These are phyloP conservation scores for Stenodera caucasica DNA, from an alignment of 2,888 invertebrate genomes.

Conservation along the genomic window DNA sequence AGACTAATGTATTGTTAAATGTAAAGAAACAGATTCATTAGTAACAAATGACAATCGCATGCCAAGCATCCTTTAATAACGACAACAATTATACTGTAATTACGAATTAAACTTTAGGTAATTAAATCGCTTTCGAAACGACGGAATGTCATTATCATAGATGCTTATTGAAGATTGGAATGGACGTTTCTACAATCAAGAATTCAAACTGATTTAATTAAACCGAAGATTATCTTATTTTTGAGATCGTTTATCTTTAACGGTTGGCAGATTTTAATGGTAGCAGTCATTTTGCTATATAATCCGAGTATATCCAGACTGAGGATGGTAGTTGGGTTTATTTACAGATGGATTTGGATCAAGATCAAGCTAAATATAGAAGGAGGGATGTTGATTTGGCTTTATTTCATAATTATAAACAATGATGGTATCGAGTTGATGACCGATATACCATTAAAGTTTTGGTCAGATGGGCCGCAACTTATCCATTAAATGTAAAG, in stretches of 20 bases:
- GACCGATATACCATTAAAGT: conserved; percentile 37
- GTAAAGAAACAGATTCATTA: conserved; percentile 30
- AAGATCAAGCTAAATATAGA: not conserved
- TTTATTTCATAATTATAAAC: too few species aligned
- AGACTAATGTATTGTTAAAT: conserved; percentile 5
- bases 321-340: conserved; percentile 12
- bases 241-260: conserved; percentile 41
- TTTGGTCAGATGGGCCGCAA: conserved; percentile 36
- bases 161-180: conserved; percentile 42
- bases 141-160: conserved; percentile 45
- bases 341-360: conserved; percentile 1
- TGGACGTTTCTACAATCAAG: conserved; percentile 38
- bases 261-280: conserved; percentile 33
- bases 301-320: too few species aligned
- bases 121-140: conserved; percentile 45
- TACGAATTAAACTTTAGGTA: conserved; percentile 47
- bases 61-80: conserved; percentile 40
- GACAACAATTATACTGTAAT: conserved; percentile 46
- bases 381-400: not conserved
- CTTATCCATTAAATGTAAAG: conserved; percentile 45
- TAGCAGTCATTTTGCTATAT: not conserved
- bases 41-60: conserved; percentile 31
- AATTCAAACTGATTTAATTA: conserved; percentile 42
- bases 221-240: conserved; percentile 42
- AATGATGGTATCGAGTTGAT: conserved; percentile 12